Base-by-base conservation (phyloP, 2,797 vertebrate genomes). In the Chanos chanos region DNA sequence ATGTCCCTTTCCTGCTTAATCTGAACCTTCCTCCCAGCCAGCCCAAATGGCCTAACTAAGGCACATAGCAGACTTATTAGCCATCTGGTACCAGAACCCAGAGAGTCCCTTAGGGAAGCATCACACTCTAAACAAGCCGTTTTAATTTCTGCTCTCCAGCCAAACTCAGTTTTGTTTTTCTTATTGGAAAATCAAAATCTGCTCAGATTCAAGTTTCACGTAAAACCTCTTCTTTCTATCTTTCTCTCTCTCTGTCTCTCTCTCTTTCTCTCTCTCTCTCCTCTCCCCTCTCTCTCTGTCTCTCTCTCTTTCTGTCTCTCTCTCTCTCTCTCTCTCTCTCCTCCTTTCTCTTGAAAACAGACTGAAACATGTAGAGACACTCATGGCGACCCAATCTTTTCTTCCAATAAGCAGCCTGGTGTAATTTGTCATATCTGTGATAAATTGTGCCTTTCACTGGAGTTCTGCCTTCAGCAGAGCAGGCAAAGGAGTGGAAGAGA, bases 361-460 rank as follows among this genome's bases (percentile, higher is more conserved):
- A 31, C 18, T 16, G 34, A 67, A 8, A n/a, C 28, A 36, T 40
- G 27, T 48, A 41, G 52, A 21, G 51, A 4, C 48, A 3, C 54
- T 39, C n/a, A 55, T 5, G 1, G 12, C 5, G 27, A n/a, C 57
- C 61, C 68, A 61, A 74, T 75, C 61, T 53, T 57, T 66, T 76
- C 55, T 75, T 77, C 31, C 77, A 78, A 72, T 72, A 52, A 68
- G 68, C 15, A 49, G 63, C 50, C 56, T 43, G 71, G 68, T 81
- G 83, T 83, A 77, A 87, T 89, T 85, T 85, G 81, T 84, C 83
- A 81, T 81, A 82, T 80, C 83, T 72, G 75, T 86, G 83, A 88
- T 85, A 65, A 87, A 87, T 87, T 84, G 85, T 72, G 73, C 63
- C 79, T 76, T 83, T 68, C 48, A 71, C 45, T 69, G 78, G 71